Base-by-base conservation (phyloP, 1,140 invertebrate species). In the Galendromus occidentalis region DNA sequence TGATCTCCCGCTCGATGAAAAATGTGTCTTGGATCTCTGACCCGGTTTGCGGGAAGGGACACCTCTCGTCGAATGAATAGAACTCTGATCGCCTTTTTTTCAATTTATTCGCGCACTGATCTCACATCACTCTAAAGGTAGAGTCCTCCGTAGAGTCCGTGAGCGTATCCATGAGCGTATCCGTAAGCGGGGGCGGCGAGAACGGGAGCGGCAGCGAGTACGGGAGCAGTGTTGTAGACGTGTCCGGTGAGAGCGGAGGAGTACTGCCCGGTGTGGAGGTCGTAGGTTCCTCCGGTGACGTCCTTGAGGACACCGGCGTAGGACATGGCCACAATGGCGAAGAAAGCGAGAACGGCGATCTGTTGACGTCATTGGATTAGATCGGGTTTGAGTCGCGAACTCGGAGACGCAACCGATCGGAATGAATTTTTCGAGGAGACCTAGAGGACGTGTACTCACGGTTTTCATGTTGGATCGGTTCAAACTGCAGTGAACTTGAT, bases 211-310 rank as follows among this genome's bases (percentile, higher is more conserved):
- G 14, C 14, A 2, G 22, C 22, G 9, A 25, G n/a, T 5, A 59
- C 22, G 9, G 69, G 70, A 12, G 65, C 68, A 17, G 70, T 70
- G 68, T 71, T 71, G 69, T 70, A 71, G 9, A 71, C 71, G 29
- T 67, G 66, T 18, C 70, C 71, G 51, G 70, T 71, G 42, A 71
- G 66, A 28, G 70, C 65, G 55, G 67, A 69, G 28, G 71, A 71
- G 44, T 67, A 66, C 42, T 71, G 71, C 22, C 71, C 71, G 42
- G 71, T 71, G 66, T 44, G 44, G 66, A 68, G 66, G 64, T 71
- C 71, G 28, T 71, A 71, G 68, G 70, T 69, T 65, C 70, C 69
- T n/a, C 71, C 71, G 17, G 63, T 64, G 0, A 68, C n/a, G 65
- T 71, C 71, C 41, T 68, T 67, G 20, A 67, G 64, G 42, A 66